Evolutionary conservation across 2,888 invertebrate genomes (phyloP).

Genomic region (Steinernema hermaphroditum): DNA sequence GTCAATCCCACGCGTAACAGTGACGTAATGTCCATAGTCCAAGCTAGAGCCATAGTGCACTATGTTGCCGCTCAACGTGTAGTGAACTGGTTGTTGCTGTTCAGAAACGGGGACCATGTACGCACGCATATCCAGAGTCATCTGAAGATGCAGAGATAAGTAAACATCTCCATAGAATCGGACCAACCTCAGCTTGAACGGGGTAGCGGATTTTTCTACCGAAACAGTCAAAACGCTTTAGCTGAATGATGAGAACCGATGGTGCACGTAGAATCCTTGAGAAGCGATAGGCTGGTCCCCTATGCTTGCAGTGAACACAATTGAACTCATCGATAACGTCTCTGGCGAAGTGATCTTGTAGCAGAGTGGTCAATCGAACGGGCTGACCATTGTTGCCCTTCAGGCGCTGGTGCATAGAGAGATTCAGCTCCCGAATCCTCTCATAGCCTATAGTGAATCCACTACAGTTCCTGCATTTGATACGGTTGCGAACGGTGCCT

Average conservation of each 20-base stretch:
- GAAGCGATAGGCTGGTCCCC: conserved; percentile 11
- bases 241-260: conserved; percentile 19
- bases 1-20: conserved; percentile 17
- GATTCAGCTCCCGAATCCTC: conserved; percentile 56
- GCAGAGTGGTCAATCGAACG: not conserved
- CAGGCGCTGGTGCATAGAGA: conserved; percentile 38
- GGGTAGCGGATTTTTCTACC: not conserved
- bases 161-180: not conserved
- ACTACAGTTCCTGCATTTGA: conserved; percentile 47
- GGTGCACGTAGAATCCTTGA: conserved; percentile 8
- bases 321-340: conserved; percentile 15
- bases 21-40: conserved; percentile 32
- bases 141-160: not conserved
- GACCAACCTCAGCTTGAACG: not conserved
- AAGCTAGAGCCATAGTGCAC: conserved; percentile 29
- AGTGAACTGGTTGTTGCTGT: not conserved
- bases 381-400: not conserved
- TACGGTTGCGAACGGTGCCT: conserved; percentile 51
- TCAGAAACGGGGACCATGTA: conserved; percentile 1
- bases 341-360: conserved; percentile 8
- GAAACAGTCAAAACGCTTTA: conserved; percentile 27
- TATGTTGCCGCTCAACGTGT: conserved; percentile 28
- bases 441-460: conserved; percentile 49
- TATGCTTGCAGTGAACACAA: conserved; percentile 32
- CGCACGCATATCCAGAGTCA: not conserved